Base-by-base conservation (phyloP, 2,888 invertebrate genomes). In the Athalia rosae region DNA sequence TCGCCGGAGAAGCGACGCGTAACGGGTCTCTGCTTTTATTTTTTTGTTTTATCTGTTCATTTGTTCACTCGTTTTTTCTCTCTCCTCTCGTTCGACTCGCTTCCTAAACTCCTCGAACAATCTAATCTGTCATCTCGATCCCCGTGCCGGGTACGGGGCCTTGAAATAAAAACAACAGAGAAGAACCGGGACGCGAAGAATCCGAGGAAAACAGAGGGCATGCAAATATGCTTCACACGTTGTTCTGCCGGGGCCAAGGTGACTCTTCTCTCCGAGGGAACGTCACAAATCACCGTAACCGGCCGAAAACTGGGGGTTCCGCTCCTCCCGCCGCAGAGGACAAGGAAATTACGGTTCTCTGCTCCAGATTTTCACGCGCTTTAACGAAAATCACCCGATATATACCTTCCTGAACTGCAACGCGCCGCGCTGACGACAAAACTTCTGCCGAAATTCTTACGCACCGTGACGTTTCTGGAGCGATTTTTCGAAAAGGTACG, bases 361-460 rank as follows among this genome's bases (percentile, higher is more conserved):
- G 85, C 84, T 82, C 86, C 80, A 86, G 84, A 86, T 87, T 85
- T 87, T 85, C 83, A 87, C 83, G 86, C 81, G 79, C 82, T 82
- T 87, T 85, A 8, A n/a, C 1, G 9, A 77, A 58, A 69, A 67
- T 4, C 13, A 66, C 11, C 13, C n/a, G 59, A 6, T 15, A 47
- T 64, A 67, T 41, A 58, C 71, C 48, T 28, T 8, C 59, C 45
- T 45, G 48, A 61, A 61, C 74, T 43, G 58, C 61, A 74, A 74
- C 50, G 50, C 61, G 74, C 56, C 71, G 48, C 13, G 59, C 47
- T 74, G 28, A 13, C 53, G 28, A 71, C 0, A 59, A 48, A 15
- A 8, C 13, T 43, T 61, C 13, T 58, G 13, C 61, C 41, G n/a
- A 47, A 78, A 80, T 79, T 80, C 79, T 80, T 78, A 53, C 48